Conservation (phyloP, 2,888 invertebrate species). For the Oscheius sp. region DNA sequence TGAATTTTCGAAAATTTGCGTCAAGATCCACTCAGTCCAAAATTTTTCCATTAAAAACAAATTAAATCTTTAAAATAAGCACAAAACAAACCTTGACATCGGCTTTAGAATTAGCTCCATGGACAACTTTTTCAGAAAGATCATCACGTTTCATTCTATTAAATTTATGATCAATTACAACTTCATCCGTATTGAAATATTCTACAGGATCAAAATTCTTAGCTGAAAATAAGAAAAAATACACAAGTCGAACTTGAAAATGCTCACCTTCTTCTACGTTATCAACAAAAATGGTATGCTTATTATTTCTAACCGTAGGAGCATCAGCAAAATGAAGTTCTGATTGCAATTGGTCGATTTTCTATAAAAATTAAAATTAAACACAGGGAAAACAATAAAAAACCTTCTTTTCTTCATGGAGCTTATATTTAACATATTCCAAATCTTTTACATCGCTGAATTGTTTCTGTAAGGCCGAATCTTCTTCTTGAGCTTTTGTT, state of each 20-base stretch:
- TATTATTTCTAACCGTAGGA: slow-evolving; percentile 43
- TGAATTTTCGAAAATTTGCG: no score
- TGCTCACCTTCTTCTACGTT: slow-evolving; percentile 62
- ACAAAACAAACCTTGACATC: slow-evolving; percentile 46
- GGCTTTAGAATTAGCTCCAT: slow-evolving; percentile 49
- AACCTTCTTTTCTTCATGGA: slow-evolving; percentile 68
- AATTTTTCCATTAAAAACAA: no score
- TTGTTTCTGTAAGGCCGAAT: slow-evolving; percentile 84
- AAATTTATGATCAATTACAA: slow-evolving; percentile 80
- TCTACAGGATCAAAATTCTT: slow-evolving; percentile 81
- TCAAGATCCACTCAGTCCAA: no score
- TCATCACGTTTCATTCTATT: slow-evolving; percentile 78
- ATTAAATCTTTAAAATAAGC: neutral
- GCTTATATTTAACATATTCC: slow-evolving; percentile 87
- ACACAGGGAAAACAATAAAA: neutral
- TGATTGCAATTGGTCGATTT: slow-evolving; percentile 67
- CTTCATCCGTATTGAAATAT: slow-evolving; percentile 83
- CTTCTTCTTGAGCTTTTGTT: slow-evolving; percentile 76
- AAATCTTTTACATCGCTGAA: slow-evolving; percentile 91
- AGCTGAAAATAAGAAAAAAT: slow-evolving; percentile 39
- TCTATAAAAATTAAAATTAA: slow-evolving; percentile 44
- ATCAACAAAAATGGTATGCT: slow-evolving; percentile 68
- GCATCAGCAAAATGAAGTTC: slow-evolving; percentile 64
- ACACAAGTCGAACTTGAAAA: slow-evolving; percentile 15
- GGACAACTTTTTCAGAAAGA: slow-evolving; percentile 44